A percentile compares a stretch with the other conserved stretches of the same genome.
Conservation (phyloP, 2,888 invertebrate species). For the Drosophila paranaensis region DNA sequence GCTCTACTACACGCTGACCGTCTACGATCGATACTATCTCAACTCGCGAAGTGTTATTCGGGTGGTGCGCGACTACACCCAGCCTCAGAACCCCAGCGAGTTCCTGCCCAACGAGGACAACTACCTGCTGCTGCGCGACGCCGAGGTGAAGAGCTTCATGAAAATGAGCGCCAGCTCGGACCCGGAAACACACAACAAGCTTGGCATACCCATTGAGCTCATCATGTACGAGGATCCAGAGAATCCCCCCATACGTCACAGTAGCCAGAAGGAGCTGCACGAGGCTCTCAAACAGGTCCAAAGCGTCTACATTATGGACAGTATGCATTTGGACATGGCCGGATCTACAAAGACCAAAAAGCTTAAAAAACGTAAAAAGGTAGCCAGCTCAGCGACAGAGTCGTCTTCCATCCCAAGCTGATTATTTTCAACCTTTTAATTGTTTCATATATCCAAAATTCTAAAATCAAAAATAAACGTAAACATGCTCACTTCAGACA, state of each 20-base stretch:
- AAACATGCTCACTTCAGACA: background rate
- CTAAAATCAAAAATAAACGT: background rate
- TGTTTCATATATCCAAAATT: background rate
- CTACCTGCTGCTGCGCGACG: constrained; percentile 52
- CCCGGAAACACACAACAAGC: fast-evolving
- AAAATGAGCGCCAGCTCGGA: background rate
- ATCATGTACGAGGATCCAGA: constrained; percentile 35
- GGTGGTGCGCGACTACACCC: constrained; percentile 30
- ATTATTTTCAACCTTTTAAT: too few relatives aligned
- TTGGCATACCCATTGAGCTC: constrained; percentile 41
- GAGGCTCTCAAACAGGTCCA: constrained; percentile 21
- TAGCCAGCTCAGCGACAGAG: background rate
- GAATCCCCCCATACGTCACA: constrained; percentile 1
- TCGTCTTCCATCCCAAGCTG: background rate
- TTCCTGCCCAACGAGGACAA: constrained; percentile 42
- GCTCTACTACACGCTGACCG: constrained; percentile 51
- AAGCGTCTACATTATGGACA: background rate
- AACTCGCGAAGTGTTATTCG: constrained; percentile 51
- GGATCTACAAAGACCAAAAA: background rate
- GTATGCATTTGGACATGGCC: background rate
- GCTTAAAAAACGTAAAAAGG: background rate
- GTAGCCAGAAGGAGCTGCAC: constrained; percentile 24
- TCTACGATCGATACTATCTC: constrained; percentile 39
- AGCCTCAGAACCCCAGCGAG: constrained; percentile 49
- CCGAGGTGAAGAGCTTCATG: constrained; percentile 31